Percentiles rank a stretch among this genome's conserved stretches.
Evolutionary conservation across 2,113 vertebrate species (phyloP).

Genomic region (Nematolebias whitei): DNA sequence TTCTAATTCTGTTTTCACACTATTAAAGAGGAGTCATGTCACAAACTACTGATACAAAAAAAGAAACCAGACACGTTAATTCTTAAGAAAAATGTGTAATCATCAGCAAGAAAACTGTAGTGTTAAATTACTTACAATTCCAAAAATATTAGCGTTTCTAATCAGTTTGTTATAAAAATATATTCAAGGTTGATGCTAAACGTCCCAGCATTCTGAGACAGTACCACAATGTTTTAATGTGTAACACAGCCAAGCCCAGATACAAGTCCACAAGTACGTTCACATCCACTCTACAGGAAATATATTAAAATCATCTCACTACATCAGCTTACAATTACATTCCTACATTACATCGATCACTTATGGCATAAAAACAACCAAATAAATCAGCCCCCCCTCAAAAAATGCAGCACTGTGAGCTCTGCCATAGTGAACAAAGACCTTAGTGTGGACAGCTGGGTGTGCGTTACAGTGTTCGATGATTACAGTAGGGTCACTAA

Average conservation of each 20-base stretch:
- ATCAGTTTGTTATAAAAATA: slow-evolving; percentile 84
- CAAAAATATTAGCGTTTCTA: slow-evolving; percentile 69
- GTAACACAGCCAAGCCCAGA: slow-evolving; percentile 83
- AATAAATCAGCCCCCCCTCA: slow-evolving; percentile 49
- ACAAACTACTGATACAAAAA: not conserved
- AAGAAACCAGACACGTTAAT: slow-evolving; percentile 34
- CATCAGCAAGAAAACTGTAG: slow-evolving; percentile 75
- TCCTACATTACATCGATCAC: slow-evolving; percentile 77
- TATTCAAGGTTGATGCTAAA: slow-evolving; percentile 77
- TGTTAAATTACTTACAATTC: slow-evolving; percentile 77
- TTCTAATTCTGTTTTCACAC: too few species aligned
- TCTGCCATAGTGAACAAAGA: slow-evolving; percentile 80
- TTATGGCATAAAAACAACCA: slow-evolving; percentile 62
- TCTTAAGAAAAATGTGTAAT: slow-evolving; percentile 71
- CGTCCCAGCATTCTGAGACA: slow-evolving; percentile 76
- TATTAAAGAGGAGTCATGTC: too few species aligned
- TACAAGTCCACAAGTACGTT: slow-evolving; percentile 77
- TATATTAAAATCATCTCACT: slow-evolving; percentile 81
- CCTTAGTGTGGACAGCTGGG: slow-evolving; percentile 57
- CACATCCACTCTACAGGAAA: slow-evolving; percentile 66
- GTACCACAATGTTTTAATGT: slow-evolving; percentile 84
- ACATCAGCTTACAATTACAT: slow-evolving; percentile 82
- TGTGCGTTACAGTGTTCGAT: not conserved
- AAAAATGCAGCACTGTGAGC: slow-evolving; percentile 62
- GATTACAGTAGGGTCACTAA: too few species aligned